Conservation (phyloP, 2,797 vertebrate species). For the Carapus acus region DNA sequence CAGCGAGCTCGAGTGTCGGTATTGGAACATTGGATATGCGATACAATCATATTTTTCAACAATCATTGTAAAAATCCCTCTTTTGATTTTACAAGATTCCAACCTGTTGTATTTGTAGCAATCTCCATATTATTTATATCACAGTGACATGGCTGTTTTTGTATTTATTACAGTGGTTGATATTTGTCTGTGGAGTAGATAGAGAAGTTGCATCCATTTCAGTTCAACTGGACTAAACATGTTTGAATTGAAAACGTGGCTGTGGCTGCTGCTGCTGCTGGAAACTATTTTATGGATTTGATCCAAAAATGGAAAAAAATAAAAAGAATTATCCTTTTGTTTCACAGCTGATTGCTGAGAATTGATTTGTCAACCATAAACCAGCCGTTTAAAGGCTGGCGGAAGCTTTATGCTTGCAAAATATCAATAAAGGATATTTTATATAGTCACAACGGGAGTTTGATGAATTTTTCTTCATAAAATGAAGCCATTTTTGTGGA, state of each 20-base stretch:
- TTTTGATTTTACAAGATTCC: constrained; percentile 9
- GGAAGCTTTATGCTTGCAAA: constrained; percentile 64
- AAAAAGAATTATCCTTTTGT: constrained; percentile 35
- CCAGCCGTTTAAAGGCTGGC: constrained; percentile 26
- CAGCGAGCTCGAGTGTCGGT: constrained; percentile 16
- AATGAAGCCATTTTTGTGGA: neutral
- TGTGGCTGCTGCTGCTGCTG: constrained; percentile 60
- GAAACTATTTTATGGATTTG: constrained; percentile 39
- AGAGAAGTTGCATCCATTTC: constrained; percentile 50
- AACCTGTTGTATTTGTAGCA: constrained; percentile 45
- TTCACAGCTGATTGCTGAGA: constrained; percentile 39
- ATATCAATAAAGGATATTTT: constrained; percentile 77
- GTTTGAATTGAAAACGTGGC: constrained; percentile 52
- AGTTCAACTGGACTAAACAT: constrained; percentile 55
- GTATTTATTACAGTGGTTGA: constrained; percentile 69
- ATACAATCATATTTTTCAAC: constrained; percentile 23
- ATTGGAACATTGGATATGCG: constrained; percentile 25
- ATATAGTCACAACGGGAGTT: constrained; percentile 50
- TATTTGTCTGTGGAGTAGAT: constrained; percentile 54
- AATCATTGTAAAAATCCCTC: constrained; percentile 38
- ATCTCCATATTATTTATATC: constrained; percentile 66
- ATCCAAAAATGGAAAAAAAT: constrained; percentile 14
- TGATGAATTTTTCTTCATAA: no score
- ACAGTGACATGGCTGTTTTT: constrained; percentile 56
- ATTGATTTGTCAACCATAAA: constrained; percentile 28